Base-by-base conservation (phyloP, 2,888 invertebrate species). In the Epistrophe eligans region DNA sequence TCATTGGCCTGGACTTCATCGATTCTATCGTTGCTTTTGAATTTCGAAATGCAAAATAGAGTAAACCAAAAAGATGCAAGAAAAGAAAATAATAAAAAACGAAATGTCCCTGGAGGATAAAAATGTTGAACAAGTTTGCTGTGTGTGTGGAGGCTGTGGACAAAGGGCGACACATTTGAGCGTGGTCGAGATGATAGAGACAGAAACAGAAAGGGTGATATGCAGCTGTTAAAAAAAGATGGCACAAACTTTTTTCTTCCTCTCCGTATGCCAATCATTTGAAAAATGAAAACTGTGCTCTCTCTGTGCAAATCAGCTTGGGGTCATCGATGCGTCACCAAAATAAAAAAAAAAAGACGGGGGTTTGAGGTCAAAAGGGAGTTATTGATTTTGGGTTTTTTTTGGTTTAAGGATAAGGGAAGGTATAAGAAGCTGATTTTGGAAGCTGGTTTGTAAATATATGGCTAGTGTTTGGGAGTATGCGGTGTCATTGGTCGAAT, bases 271-370 rank as follows among this genome's bases (percentile, higher is more conserved):
- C 87, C 87, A 87, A 87, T 87, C 87, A 87, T 87, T 87, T 76
- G 87, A 87, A 72, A 60, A 72, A 58, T 70, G 70, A 70, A 70
- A 70, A 70, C 55, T 70, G 55, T 83, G 83, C 79, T 74, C 79
- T 71, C 71, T 71, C 71, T 87, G 40, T 87, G 76, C 87, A 87
- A 87, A 87, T 82, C 87, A 87, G 83, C 83, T 83, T 83, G 79
- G 79, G 87, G 87, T 87, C 87, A 87, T 87, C 87, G 87, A 87
- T 87, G 87, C 82, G 87, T 87, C 83, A 87, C 79, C 73, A 74
- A 48, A 55, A 43, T 48, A 50, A n/a, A 35, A 38, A 28, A 62
- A 40, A 62, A 15, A 62, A 19, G 15, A 19, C 4, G 32, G 5
- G 6, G 4, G 11, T 11, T 11, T 38, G 11, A 24, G 24, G 24